These are phyloP conservation scores for Hypselothyrea guttata DNA, from an alignment of 2,888 invertebrate species.

Conservation along the genomic window DNA sequence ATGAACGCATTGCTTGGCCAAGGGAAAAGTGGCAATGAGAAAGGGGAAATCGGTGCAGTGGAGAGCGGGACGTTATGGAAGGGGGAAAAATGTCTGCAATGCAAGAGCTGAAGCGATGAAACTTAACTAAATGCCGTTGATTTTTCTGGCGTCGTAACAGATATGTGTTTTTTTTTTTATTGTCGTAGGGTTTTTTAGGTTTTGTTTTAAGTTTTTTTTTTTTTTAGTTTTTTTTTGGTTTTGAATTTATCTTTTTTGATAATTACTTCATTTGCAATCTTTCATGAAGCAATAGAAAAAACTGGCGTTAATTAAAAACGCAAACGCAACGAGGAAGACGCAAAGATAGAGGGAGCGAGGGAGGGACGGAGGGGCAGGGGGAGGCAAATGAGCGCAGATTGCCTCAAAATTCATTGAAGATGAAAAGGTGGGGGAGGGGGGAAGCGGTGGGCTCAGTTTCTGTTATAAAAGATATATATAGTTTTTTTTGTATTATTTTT, in stretches of 20 bases:
- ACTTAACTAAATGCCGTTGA: conserved; percentile 55
- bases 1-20: conserved; percentile 69
- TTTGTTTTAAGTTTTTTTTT: conserved; percentile 21
- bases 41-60: too few species aligned
- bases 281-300: conserved; percentile 71
- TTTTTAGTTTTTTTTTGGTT: conserved; percentile 21
- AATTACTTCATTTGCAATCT: conserved; percentile 76
- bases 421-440: not conserved
- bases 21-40: conserved; percentile 47
- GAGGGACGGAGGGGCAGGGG: too few species aligned
- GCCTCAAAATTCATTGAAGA: conserved; percentile 31
- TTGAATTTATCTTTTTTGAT: conserved; percentile 43
- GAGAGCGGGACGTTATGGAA: too few species aligned
- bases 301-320: conserved; percentile 74
- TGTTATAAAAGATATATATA: conserved; percentile 43
- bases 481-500: conserved; percentile 40
- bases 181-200: conserved; percentile 18
- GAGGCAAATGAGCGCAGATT: conserved; percentile 50
- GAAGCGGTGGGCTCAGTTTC: not conserved
- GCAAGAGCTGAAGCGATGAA: conserved; percentile 13
- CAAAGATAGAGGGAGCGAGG: too few species aligned
- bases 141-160: conserved; percentile 49
- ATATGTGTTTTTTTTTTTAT: conserved; percentile 31
- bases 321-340: conserved; percentile 47
- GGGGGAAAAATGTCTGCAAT: conserved; percentile 34